Base-by-base conservation (phyloP, 2,797 vertebrate species). In the Lates japonicus region DNA sequence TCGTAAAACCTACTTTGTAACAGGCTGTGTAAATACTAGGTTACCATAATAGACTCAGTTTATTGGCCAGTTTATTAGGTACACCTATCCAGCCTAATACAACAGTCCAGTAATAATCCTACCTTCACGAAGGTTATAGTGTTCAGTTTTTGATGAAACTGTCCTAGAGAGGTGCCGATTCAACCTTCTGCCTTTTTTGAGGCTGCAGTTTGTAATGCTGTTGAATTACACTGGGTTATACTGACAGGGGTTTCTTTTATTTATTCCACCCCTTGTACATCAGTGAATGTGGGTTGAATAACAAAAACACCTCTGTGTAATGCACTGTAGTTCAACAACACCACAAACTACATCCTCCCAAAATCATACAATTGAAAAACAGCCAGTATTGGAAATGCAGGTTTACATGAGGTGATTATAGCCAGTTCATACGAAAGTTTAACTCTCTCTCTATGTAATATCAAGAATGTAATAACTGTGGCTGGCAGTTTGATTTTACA, bases 1-100 rank as follows among this genome's bases (percentile, higher is more conserved):
- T 29, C 65, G 70, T 60, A 74, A 80, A 81, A 79, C 64, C 67
- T 80, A 52, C 63, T 67, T 37, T 70, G 25, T 63, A 80, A 76
- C 66, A 76, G 42, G 55, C 14, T 80, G 48, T 37, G 49, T 57
- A 84, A 76, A 90, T 39, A 55, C 29, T 37, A 41, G 0, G n/a
- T 60, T 42, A 19, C 58, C 46, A 67, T 46, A 33, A 72, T 20
- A 62, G 29, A 7, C 5, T 54, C 44, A 22, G 25, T 10, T 64
- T 51, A 44, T 16, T 44, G 3, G 48, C 17, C 22, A 25, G 5
- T 46, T 68, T 35, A 70, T 51, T 25, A 55, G 37, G 5, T 54
- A 66, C 12, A 35, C 22, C 8, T 22, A 41, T 29, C 9, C 33
- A 63, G 19, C n/a, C 35, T 22, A 39, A 31, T 29, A 46, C 54